Base-by-base conservation (phyloP, 1,140 invertebrate genomes). In the Drosophila grimshawi region DNA sequence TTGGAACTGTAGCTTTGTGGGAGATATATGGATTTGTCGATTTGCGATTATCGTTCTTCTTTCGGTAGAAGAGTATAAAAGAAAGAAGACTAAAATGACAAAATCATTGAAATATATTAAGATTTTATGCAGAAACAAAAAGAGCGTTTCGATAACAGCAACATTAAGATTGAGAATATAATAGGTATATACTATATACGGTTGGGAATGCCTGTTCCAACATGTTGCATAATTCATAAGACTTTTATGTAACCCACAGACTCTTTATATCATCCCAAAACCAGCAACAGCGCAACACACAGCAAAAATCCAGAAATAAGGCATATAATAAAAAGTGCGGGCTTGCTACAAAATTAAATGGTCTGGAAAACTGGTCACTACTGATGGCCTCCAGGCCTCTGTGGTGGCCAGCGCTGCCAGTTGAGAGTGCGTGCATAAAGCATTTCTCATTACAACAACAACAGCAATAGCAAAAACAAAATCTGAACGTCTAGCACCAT, bases 311-410 rank as follows among this genome's bases (percentile, higher is more conserved):
- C 35, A 63, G 27, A 57, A 71, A 39, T 39, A 61, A 55, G 65
- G 11, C 53, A 51, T n/a, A 76, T 52, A 61, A 71, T 45, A 65
- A 88, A 89, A 88, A 72, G 76, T 83, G 85, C 83, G 82, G 82
- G 85, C 67, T 78, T 43, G 80, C 72, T 57, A 59, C 51, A 73
- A 85, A 85, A 88, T 80, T 85, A 89, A 88, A 88, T 88, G 80
- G 85, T 62, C 85, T 75, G 85, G 85, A 88, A 88, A 89, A 88
- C 85, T 88, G 83, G 73, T 78, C 83, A 80, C 69, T 72, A 56
- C 19, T 32, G 52, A 74, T 64, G 52, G 59, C 10, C 51, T 32
- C 67, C 41, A 37, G 48, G 57, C n/a, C 59, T 37, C 11, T n/a
- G 39, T 43, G 39, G 39, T n/a, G 39, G 57, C 32, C 8, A 39